Evolutionary conservation across 2,888 invertebrate genomes (phyloP).

Genomic region (Epirrhoe alternata): DNA sequence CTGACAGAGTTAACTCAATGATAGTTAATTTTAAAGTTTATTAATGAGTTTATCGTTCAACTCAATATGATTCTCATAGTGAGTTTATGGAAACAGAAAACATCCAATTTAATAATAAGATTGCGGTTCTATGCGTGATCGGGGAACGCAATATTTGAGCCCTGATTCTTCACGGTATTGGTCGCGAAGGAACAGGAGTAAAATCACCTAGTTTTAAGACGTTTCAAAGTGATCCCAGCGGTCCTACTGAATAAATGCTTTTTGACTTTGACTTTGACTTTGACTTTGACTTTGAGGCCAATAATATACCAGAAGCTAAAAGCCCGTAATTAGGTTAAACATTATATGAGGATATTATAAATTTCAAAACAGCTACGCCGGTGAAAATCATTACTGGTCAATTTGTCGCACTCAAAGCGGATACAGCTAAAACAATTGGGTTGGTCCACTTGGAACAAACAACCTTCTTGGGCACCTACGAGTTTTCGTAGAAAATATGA

Average conservation of each 20-base stretch:
- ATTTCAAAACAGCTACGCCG: conserved; percentile 63
- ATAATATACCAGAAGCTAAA: conserved; percentile 47
- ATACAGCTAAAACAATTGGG: conserved; percentile 7
- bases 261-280: too few relatives aligned
- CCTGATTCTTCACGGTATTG: too few relatives aligned
- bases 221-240: too few relatives aligned
- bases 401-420: conserved; percentile 64
- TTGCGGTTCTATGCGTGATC: conserved; percentile 39
- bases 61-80: neutral
- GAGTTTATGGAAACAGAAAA: neutral
- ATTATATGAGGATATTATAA: conserved; percentile 61
- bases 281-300: too few relatives aligned
- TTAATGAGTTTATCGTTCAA: neutral
- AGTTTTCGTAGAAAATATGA: neutral
- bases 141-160: conserved; percentile 39
- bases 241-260: too few relatives aligned
- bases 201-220: too few relatives aligned
- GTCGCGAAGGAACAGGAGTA: too few relatives aligned
- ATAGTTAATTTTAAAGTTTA: too few relatives aligned
- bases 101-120: conserved; percentile 6
- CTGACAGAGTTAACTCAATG: too few relatives aligned
- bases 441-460: conserved; percentile 6
- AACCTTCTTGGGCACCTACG: too few relatives aligned
- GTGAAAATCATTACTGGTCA: conserved; percentile 69
- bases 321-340: conserved; percentile 52